phyloP scores from a whole-genome alignment of 1,140 invertebrate genomes.

The Mactra quadrangularis region DNA sequence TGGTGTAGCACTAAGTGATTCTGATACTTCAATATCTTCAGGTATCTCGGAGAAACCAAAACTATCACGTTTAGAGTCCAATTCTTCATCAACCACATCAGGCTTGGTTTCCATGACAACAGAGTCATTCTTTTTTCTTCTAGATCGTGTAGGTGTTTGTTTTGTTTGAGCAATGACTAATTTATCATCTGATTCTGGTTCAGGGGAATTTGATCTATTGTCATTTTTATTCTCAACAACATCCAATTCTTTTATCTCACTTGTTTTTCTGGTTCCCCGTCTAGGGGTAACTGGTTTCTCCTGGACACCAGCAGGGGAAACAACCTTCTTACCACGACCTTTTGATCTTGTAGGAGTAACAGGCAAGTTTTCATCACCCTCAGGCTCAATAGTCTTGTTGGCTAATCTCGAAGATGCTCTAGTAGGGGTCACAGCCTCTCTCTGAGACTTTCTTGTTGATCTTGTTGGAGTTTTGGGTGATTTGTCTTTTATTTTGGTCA shows the following conservation, averaged over 20 bases:
- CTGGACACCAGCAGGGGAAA: neutral
- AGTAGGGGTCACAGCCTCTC: conserved; percentile 28
- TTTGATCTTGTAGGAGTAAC: conserved; percentile 36
- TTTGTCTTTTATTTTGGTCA: conserved; percentile 54
- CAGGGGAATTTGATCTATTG: conserved; percentile 16
- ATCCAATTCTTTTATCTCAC: neutral
- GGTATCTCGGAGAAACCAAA: conserved; percentile 48
- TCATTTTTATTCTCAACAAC: conserved; percentile 35
- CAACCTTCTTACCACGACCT: neutral
- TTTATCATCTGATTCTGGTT: neutral
- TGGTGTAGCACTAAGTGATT: conserved; percentile 18
- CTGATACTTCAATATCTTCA: conserved; percentile 27
- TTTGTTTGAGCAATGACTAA: neutral
- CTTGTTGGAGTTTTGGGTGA: conserved; percentile 30
- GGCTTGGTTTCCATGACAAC: neutral
- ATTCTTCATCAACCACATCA: neutral
- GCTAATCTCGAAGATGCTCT: conserved; percentile 9
- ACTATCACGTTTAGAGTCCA: conserved; percentile 5
- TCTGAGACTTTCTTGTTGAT: neutral
- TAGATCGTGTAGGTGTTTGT: conserved; percentile 9
- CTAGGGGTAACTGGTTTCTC: conserved; percentile 29
- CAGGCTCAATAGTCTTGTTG: neutral
- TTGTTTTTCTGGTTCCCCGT: conserved; percentile 19
- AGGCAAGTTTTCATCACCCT: conserved; percentile 29
- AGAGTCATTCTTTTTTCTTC: conserved; percentile 15